phyloP scores from a whole-genome alignment of 2,888 invertebrate species.

The Sarcophaga subvicina region DNA sequence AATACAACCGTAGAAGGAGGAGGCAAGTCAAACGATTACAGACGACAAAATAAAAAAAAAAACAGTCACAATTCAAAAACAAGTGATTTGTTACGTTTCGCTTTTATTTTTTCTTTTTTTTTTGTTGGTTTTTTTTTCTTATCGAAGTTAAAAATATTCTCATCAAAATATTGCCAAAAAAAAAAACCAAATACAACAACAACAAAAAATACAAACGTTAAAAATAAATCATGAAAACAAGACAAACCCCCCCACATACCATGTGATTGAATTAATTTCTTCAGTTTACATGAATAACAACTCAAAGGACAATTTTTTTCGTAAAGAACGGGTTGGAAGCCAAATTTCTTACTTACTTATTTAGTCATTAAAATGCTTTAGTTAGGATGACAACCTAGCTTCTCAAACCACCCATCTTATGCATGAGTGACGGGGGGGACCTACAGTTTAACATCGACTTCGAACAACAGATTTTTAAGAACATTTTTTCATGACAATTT shows the following conservation, averaged over 20 bases:
- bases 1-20: not conserved
- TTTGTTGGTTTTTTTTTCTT: not conserved
- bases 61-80: constrained; percentile 17
- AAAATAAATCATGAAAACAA: constrained; percentile 34
- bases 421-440: too few relatives aligned
- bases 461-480: too few relatives aligned
- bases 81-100: constrained; percentile 32
- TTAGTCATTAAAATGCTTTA: too few relatives aligned
- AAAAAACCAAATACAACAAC: not conserved
- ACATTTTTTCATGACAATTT: too few relatives aligned
- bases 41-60: constrained; percentile 20
- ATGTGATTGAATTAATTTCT: constrained; percentile 12
- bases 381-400: too few relatives aligned
- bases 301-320: not conserved
- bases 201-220: not conserved
- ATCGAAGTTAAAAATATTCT: not conserved
- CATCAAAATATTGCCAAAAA: constrained; percentile 24
- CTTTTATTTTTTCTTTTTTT: too few relatives aligned
- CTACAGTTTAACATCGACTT: too few relatives aligned
- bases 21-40: constrained; percentile 39
- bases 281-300: not conserved
- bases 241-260: constrained; percentile 38
- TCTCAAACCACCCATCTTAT: too few relatives aligned
- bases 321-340: too few relatives aligned
- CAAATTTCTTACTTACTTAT: too few relatives aligned